Evolutionary conservation across 2,888 invertebrate genomes (phyloP), one percentile per base, ranked within the genome.

Genomic region (Platycheirus albimanus): DNA sequence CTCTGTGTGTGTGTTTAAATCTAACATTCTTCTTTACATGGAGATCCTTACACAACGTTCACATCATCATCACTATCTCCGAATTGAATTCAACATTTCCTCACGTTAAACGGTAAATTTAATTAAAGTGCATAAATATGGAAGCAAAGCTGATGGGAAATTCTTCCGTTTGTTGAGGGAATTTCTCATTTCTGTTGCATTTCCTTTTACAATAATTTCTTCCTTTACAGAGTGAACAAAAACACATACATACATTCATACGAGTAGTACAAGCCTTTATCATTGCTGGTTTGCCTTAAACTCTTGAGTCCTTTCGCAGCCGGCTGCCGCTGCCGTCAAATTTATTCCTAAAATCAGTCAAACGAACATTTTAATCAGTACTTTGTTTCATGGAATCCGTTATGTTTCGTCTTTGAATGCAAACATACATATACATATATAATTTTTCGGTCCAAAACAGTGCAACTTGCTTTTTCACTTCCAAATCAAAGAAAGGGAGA

Each of bases 301-400:
- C 13, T 5, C 13, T 13, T 2, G 1, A 19, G 5, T 24, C 13
- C 13, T 7, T 11, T 28, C 7, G 10, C 13, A 17, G 11, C 10
- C 49, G 28, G 11, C 13, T 38, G 30, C 24, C 24, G 24, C 56
- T 38, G 8, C 17, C 47, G 41, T 67, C 52, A 47, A 61, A 74
- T 74, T 54, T 74, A 47, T 49, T 80, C 58, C 56, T 24, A 51
- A 49, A 81, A 71, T 71, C 80, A 81, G 76, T 76, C 76, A 76
- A 71, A 81, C 76, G 76, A 71, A 81, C 66, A 81, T 81, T 81
- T 81, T 76, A 81, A 76, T 81, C 80, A 81, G 71, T 52, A 66
- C 70, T 51, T 17, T 58, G 58, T 66, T 58, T 56, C 51, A 66
- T 61, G 71, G 61, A 71, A 76, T 71, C 36, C 52, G 61, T 66